A percentile compares a stretch with the other conserved stretches of the same genome.
Evolutionary conservation across 2,113 vertebrate genomes (phyloP).

Genomic region (Pterophyllum scalare): DNA sequence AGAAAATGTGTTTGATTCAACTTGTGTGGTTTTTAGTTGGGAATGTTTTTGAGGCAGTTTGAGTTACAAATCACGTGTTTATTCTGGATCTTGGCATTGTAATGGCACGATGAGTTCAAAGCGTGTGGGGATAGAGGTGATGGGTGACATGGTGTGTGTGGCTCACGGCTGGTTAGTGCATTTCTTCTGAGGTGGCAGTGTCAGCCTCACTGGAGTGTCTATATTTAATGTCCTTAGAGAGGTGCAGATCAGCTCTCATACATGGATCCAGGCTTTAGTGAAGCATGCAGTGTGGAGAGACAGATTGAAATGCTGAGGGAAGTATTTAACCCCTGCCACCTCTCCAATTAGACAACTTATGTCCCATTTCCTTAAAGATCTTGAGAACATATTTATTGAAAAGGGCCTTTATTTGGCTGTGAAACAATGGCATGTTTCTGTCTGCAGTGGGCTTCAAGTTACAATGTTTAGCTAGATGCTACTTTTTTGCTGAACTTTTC

Average conservation of each 20-base stretch:
- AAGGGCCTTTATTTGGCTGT: neutral
- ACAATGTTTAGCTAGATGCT: neutral
- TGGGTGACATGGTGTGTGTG: constrained; percentile 55
- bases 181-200: constrained; percentile 34
- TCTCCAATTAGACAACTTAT: constrained; percentile 67
- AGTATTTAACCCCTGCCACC: constrained; percentile 73
- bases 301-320: constrained; percentile 74
- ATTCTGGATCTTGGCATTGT: constrained; percentile 2
- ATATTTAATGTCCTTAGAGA: constrained; percentile 53
- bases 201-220: constrained; percentile 43
- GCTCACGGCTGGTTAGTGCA: constrained; percentile 81
- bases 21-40: neutral
- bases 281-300: constrained; percentile 66
- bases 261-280: constrained; percentile 36
- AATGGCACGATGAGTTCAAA: neutral
- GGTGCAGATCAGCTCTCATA: constrained; percentile 41
- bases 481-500: neutral
- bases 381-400: constrained; percentile 53
- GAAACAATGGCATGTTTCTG: neutral
- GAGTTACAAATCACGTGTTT: constrained; percentile 26
- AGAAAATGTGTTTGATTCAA: constrained; percentile 29
- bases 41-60: constrained; percentile 3
- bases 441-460: neutral
- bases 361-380: constrained; percentile 63
- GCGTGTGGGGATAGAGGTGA: constrained; percentile 1